Conservation (phyloP, 2,113 vertebrate genomes). For the Pogona vitticeps region DNA sequence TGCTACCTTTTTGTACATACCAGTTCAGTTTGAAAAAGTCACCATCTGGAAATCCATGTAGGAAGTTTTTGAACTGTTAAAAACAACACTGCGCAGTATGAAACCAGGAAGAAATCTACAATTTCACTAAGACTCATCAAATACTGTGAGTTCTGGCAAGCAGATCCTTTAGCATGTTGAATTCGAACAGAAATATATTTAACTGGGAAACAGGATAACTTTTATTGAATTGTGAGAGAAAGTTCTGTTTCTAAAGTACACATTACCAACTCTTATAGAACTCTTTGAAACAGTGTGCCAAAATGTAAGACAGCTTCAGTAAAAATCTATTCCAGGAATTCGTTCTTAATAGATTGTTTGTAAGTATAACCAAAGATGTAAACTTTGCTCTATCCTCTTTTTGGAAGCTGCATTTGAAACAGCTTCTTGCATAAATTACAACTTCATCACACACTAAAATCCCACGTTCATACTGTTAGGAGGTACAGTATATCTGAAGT, state of each 20-base stretch:
- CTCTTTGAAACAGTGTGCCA: conserved; percentile 77
- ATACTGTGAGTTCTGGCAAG: conserved; percentile 79
- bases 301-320: conserved; percentile 76
- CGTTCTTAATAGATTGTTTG: conserved; percentile 77
- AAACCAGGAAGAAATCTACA: conserved; percentile 72
- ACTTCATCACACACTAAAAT: conserved; percentile 49
- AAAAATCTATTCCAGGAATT: conserved; percentile 71
- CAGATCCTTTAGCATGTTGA: conserved; percentile 65
- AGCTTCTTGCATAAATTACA: conserved; percentile 54
- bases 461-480: too few species aligned
- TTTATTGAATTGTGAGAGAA: conserved; percentile 69
- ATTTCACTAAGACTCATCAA: conserved; percentile 74
- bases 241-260: conserved; percentile 63
- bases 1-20: background rate
- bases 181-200: conserved; percentile 73
- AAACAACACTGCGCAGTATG: conserved; percentile 59
- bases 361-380: conserved; percentile 67
- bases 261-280: conserved; percentile 76
- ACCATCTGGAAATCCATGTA: conserved; percentile 38
- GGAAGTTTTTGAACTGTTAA: conserved; percentile 58
- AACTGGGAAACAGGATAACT: conserved; percentile 75
- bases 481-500: too few species aligned
- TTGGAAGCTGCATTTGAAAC: conserved; percentile 50
- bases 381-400: conserved; percentile 51
- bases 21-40: conserved; percentile 21